Base-by-base conservation (phyloP, 1,140 invertebrate genomes). In the Octopus sinensis region DNA sequence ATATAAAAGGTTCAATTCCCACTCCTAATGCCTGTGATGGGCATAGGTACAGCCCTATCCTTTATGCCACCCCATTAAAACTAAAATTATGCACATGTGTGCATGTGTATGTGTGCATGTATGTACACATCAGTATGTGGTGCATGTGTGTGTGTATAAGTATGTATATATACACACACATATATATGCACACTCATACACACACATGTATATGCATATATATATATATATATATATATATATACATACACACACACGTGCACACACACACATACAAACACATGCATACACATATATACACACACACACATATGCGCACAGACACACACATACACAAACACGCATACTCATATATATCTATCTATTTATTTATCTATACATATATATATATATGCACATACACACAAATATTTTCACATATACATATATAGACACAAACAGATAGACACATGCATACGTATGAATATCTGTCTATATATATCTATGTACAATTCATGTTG, bases 271-370 rank as follows among this genome's bases (percentile, higher is more conserved):
- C 30, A 43, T 43, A 80, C 56, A 80, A 4, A 80, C 56, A 80
- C 79, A 80, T 5, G 5, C 6, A 68, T 51, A 68, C 79, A 80
- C 56, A 80, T 51, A 75, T 73, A 68, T n/a, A 4, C 56, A 80
- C 79, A 80, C 56, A 80, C 79, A 80, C 56, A 79, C 78, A 79
- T 4, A 79, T 54, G 68, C 56, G 68, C 79, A 80, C 56, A 80
- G 4, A 80, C 56, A 80, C 79, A 80, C 56, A 62, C 6, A 68
- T 51, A 68, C 79, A 80, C 56, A 80, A 68, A 80, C 56, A 80
- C 79, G 68, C 56, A 56, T 30, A 80, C n/a, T 30, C 54, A 80
- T 54, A 68, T 5, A 80, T 30, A 68, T 56, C 30, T 54, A 17
- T 56, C 30, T 54, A 62, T 51, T 4, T 56, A 62, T 54, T 17